A percentile compares a stretch with the other conserved stretches of the same genome.
These are phyloP conservation scores for Bagarius yarrelli DNA, from an alignment of 2,113 vertebrate species.

Conservation along the genomic window DNA sequence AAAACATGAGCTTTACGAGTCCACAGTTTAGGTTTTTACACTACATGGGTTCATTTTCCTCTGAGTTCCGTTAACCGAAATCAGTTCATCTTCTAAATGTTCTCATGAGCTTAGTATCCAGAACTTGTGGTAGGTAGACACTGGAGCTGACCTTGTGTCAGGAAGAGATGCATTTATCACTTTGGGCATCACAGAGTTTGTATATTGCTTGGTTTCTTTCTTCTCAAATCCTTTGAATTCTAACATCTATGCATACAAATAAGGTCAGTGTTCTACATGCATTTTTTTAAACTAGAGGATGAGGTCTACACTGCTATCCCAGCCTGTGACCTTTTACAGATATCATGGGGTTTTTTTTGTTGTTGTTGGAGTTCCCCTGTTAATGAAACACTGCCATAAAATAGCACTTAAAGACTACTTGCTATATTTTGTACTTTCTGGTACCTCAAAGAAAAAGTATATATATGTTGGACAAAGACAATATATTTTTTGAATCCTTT, in stretches of 20 bases:
- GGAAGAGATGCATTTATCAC: not conserved
- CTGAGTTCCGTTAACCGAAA: not conserved
- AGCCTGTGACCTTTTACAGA: too few relatives aligned
- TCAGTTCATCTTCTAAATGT: not conserved
- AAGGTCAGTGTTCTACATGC: not conserved
- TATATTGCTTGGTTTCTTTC: not conserved
- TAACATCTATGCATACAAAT: not conserved
- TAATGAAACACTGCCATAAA: not conserved
- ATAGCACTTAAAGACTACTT: not conserved
- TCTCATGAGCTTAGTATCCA: constrained; percentile 10
- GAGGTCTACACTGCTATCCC: not conserved
- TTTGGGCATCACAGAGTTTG: not conserved
- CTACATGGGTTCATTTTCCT: not conserved
- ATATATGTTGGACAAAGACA: not conserved
- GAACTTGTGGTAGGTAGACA: constrained; percentile 49
- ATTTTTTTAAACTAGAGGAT: not conserved
- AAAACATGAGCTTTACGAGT: not conserved
- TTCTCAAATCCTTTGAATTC: not conserved
- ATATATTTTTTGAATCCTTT: not conserved
- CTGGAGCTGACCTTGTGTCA: constrained; percentile 39
- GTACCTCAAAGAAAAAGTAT: not conserved
- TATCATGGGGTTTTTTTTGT: too few relatives aligned
- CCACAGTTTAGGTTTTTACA: constrained; percentile 12
- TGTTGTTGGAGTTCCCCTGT: not conserved
- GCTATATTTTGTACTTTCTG: not conserved